Conservation (phyloP, 2,113 vertebrate species). For the Mobula hypostoma region DNA sequence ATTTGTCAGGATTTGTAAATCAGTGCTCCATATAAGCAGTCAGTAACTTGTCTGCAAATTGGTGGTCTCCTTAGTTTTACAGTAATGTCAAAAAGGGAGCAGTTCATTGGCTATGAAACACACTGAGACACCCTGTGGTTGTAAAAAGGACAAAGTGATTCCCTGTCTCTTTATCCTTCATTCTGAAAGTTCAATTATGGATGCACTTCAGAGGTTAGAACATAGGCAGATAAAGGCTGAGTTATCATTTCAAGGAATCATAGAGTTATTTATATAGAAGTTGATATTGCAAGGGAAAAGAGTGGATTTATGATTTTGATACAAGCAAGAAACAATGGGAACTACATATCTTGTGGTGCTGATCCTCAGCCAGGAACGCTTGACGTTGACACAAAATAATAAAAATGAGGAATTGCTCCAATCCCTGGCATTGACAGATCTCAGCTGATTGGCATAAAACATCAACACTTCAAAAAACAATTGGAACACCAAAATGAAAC, state of each 20-base stretch:
- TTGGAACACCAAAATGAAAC: background rate
- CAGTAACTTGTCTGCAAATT: background rate
- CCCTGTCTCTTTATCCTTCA: background rate
- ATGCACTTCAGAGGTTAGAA: background rate
- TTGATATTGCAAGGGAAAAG: background rate
- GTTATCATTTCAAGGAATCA: background rate
- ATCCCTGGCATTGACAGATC: background rate
- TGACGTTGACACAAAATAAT: conserved; percentile 15
- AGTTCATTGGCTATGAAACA: background rate
- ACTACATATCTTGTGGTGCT: background rate
- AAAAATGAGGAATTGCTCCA: background rate
- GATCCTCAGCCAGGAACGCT: background rate
- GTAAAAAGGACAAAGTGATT: background rate
- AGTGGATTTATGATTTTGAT: background rate
- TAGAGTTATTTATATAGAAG: background rate
- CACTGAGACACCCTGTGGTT: background rate
- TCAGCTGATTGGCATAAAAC: background rate
- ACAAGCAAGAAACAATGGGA: background rate
- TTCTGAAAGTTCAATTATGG: background rate
- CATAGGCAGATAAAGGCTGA: background rate
- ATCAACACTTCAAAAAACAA: background rate
- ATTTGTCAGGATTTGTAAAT: background rate
- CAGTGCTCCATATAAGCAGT: too few relatives aligned
- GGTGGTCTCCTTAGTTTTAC: background rate
- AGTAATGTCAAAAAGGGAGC: background rate